Evolutionary conservation across 2,797 vertebrate species (phyloP), one percentile per base, ranked within the genome.

Genomic region (Acrossocheilus wenchowensis): DNA sequence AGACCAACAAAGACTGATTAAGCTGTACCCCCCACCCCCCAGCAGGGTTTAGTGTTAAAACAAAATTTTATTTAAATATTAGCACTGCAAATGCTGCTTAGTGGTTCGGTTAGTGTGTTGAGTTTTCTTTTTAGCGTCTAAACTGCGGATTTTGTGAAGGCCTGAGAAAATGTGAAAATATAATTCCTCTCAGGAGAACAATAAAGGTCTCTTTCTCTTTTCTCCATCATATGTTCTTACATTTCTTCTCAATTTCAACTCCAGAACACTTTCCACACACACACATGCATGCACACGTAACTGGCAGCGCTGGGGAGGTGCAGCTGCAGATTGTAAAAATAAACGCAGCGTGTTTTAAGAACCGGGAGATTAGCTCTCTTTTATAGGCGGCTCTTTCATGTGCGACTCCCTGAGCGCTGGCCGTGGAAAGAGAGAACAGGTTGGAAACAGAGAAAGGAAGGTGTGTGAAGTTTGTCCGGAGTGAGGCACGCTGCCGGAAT

Each of bases 321-420:
- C 95, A 96, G 94, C 94, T 96, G 95, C 90, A 93, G 94, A 94
- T 92, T 93, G 94, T 95, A 95, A 95, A 94, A 95, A 95, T 94
- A 95, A 95, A 94, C 93, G 89, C 82, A 79, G 83, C 89, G 89
- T 92, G 94, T 94, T 94, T 90, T 92, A 94, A 94, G 94, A 91
- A 88, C 89, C 81, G 84, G 88, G 69, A 93, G 93, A 95, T 94
- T 94, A 94, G 91, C 88, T 91, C 90, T 92, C 92, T 82, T 93
- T 94, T 94, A 95, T 92, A 90, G 90, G 84, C 90, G 91, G 89
- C 93, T 81, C 92, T 95, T 94, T 95, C 92, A 94, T 94, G 93
- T 94, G 92, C 82, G 87, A 82, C 85, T 91, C 85, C 82, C 87
- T 86, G 92, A 90, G 89, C 69, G 90, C 91, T 91, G 89, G 87